Conservation (phyloP, 2,113 vertebrate genomes). For the Capreolus pygargus region DNA sequence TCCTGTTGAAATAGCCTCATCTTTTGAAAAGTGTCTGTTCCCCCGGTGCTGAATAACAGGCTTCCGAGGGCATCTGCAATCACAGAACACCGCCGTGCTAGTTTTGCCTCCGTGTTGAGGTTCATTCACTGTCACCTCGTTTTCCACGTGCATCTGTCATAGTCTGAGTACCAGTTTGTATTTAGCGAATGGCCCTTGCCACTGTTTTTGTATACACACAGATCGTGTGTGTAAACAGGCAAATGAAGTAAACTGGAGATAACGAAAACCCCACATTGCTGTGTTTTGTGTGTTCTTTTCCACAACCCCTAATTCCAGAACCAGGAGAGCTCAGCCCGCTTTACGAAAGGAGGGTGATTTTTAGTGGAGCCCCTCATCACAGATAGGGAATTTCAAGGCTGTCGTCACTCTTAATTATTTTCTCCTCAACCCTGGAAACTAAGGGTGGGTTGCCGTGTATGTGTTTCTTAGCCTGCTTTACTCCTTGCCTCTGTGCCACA, state of each 20-base stretch:
- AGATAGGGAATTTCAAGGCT: neutral
- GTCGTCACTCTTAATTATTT: neutral
- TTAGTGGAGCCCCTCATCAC: neutral
- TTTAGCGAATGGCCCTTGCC: constrained; percentile 40
- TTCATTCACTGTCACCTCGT: neutral
- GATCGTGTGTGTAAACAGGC: constrained; percentile 43
- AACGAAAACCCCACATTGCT: neutral
- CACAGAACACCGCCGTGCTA: neutral
- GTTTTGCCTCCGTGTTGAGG: neutral
- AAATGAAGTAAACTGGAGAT: constrained; percentile 43
- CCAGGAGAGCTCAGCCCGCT: neutral
- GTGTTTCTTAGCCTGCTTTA: neutral
- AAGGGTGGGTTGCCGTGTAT: neutral
- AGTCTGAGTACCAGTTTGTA: constrained; percentile 55
- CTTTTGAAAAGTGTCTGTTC: neutral
- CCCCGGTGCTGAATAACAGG: neutral
- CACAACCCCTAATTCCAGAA: neutral
- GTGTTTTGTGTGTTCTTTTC: constrained; percentile 14
- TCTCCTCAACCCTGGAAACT: neutral
- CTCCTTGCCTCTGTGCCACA: neutral
- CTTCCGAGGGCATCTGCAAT: neutral
- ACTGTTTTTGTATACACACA: constrained; percentile 13
- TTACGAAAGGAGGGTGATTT: neutral
- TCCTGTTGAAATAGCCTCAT: neutral
- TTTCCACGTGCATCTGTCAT: constrained; percentile 38